phyloP scores from a whole-genome alignment of 2,113 vertebrate species.

The Eidolon helvum region DNA sequence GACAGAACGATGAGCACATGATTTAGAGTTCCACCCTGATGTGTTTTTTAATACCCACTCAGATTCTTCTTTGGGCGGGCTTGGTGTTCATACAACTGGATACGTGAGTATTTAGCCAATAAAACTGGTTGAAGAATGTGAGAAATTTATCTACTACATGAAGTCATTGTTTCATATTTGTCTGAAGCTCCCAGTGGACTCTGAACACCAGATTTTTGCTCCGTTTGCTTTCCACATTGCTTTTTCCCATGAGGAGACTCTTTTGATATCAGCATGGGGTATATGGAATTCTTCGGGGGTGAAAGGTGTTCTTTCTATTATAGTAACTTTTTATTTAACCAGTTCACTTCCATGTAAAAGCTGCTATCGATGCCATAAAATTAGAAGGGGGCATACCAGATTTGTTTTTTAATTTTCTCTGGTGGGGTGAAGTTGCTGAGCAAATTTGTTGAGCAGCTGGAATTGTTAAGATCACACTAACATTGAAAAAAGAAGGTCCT shows the following conservation, averaged over 20 bases:
- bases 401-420: slow-evolving; percentile 26
- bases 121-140: slow-evolving; percentile 73
- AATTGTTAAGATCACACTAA: slow-evolving; percentile 61
- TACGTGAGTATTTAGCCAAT: slow-evolving; percentile 56
- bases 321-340: slow-evolving; percentile 70
- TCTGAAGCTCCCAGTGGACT: slow-evolving; percentile 71
- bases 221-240: slow-evolving; percentile 69
- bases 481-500: slow-evolving; percentile 66
- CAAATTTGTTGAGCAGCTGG: slow-evolving; percentile 67
- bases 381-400: background rate
- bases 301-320: slow-evolving; percentile 74
- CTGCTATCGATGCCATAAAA: background rate
- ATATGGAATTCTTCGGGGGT: slow-evolving; percentile 71
- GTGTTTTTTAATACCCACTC: background rate
- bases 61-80: background rate
- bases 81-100: slow-evolving; percentile 43
- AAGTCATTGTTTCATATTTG: slow-evolving; percentile 77
- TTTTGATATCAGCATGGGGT: slow-evolving; percentile 78
- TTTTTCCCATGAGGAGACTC: slow-evolving; percentile 72
- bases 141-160: slow-evolving; percentile 75
- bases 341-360: slow-evolving; percentile 48
- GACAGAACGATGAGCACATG: background rate
- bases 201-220: slow-evolving; percentile 59
- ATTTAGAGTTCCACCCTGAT: background rate
- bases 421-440: background rate